Evolutionary conservation across 2,797 vertebrate species (phyloP).

Genomic region (Etheostoma nigrum): DNA sequence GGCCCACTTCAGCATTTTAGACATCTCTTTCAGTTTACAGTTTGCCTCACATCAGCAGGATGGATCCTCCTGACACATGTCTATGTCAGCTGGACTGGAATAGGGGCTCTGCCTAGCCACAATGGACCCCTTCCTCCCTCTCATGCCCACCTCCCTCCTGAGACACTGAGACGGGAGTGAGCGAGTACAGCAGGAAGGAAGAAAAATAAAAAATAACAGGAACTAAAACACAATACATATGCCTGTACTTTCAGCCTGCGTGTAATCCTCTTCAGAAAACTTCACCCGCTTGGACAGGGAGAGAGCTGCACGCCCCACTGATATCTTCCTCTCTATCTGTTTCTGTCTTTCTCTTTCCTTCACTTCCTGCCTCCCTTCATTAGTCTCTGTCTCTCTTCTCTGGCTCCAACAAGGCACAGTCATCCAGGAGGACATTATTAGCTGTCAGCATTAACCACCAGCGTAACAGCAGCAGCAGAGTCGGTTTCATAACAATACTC

Average conservation of each 20-base stretch:
- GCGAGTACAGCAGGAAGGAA: conserved; percentile 57
- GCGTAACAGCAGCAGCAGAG: conserved; percentile 55
- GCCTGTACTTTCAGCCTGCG: conserved; percentile 47
- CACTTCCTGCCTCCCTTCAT: conserved; percentile 71
- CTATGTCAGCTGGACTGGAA: conserved; percentile 80
- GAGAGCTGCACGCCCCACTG: conserved; percentile 32
- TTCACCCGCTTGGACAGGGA: conserved; percentile 41
- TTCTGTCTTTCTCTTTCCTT: conserved; percentile 45
- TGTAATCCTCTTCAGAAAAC: conserved; percentile 55
- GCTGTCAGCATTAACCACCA: conserved; percentile 75
- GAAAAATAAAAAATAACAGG: conserved; percentile 36
- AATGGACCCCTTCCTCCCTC: conserved; percentile 67
- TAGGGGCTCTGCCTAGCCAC: conserved; percentile 70
- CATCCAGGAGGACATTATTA: conserved; percentile 80
- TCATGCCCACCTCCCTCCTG: conserved; percentile 65
- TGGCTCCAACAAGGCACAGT: conserved; percentile 67
- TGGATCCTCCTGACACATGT: conserved; percentile 81
- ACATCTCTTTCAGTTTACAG: conserved; percentile 80
- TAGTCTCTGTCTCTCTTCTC: conserved; percentile 68
- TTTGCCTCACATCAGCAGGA: conserved; percentile 83
- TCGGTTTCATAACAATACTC: conserved; percentile 75
- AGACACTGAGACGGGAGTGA: conserved; percentile 65
- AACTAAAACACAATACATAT: conserved; percentile 69
- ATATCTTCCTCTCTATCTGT: conserved; percentile 52
- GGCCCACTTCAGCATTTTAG: conserved; percentile 81